Evolutionary conservation across 2,888 invertebrate species (phyloP), one percentile per base, ranked within the genome.

Genomic region (Cabera pusaria): DNA sequence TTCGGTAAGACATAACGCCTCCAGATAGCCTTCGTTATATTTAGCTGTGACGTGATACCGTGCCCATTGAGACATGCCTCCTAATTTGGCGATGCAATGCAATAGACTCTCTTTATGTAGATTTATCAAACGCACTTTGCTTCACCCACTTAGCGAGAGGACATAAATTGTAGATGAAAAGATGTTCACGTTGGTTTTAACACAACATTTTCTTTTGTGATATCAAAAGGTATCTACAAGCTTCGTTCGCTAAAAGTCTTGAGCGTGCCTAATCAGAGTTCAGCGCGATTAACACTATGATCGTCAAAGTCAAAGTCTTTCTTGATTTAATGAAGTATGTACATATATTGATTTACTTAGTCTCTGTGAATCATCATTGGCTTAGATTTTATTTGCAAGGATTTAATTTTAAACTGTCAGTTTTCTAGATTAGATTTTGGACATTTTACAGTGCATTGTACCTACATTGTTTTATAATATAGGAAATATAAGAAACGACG

Each of bases 11-110:
- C 59, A 33, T 67, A 71, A 80, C 85, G 83, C 85, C 85, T 69
- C 78, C 83, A 72, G 74, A 64, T 67, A 81, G 77, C 86, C 87
- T 87, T 85, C 85, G 70, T 58, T 70, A 66, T 70, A 78, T 83
- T 83, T 81, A 84, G 72, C 71, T 64, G 77, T 86, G 84, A 86
- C 83, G 86, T 77, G 63, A 65, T 65, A 66, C 68, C 64, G 67
- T 59, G 63, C 57, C 55, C 69, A 66, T 77, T 78, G 68, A 75
- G 76, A 80, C 76, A 74, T 66, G 55, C 57, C 49, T 62, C 76
- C 75, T 63, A 74, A 78, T 83, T 79, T 75, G 80, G 76, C 71
- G 71, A 71, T 75, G 73, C 26, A 69, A 69, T 76, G 75, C 76
- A 79, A 77, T 77, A 73, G 73, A 70, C 69, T 70, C 65, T 71